A percentile compares a stretch with the other conserved stretches of the same genome.
These are phyloP conservation scores for Pristionchus exspectatus DNA, from an alignment of 2,888 invertebrate species.

Conservation along the genomic window DNA sequence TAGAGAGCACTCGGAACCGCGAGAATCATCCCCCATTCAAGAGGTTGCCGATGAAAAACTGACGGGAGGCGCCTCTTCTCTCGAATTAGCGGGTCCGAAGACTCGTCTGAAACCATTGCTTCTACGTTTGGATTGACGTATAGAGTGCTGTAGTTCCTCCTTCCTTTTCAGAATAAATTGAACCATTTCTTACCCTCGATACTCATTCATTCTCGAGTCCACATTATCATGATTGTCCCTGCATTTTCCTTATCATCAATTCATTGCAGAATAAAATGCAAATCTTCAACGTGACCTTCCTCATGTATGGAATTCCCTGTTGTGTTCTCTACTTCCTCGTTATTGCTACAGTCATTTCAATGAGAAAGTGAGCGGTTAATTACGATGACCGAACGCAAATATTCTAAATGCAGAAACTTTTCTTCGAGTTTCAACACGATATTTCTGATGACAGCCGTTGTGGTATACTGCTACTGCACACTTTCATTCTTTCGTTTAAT, in stretches of 20 bases:
- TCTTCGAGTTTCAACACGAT: constrained; percentile 39
- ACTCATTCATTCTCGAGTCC: not conserved
- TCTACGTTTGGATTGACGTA: not conserved
- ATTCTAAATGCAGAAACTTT: not conserved
- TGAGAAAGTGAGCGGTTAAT: not conserved
- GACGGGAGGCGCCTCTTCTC: not conserved
- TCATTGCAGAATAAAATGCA: not conserved
- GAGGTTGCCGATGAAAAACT: not conserved
- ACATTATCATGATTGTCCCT: not conserved
- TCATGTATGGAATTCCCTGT: constrained; percentile 12
- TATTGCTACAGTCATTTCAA: constrained; percentile 12
- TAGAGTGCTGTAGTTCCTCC: not conserved
- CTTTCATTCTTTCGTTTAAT: not conserved
- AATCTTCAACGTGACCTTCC: not conserved
- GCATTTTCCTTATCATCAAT: not conserved
- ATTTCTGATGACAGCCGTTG: not conserved
- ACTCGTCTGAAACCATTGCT: not conserved
- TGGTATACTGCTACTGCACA: not conserved
- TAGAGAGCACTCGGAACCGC: not conserved
- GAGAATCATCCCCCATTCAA: constrained; percentile 7
- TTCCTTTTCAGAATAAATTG: not conserved
- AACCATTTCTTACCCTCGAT: not conserved
- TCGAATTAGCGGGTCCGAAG: not conserved
- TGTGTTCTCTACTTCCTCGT: constrained; percentile 1
- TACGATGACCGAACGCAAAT: not conserved